Percentiles rank a stretch among this genome's conserved stretches.
These are phyloP conservation scores for Bufotes viridis DNA, from an alignment of 2,797 vertebrate species.

Conservation along the genomic window DNA sequence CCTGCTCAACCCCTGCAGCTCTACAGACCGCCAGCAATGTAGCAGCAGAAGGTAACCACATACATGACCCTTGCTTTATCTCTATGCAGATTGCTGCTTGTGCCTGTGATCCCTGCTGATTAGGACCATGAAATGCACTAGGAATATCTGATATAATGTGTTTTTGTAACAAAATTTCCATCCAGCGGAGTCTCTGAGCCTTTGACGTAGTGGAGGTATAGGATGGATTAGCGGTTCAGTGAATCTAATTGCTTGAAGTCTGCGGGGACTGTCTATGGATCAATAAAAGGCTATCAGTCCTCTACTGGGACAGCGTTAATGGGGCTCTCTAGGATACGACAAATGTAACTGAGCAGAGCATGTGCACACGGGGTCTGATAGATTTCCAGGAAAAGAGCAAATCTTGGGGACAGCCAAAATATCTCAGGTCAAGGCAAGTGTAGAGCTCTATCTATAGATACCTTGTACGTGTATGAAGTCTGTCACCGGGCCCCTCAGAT, in stretches of 20 bases:
- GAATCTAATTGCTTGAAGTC: not conserved
- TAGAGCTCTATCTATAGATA: not conserved
- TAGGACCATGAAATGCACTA: not conserved
- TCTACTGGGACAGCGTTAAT: not conserved
- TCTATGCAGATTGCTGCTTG: not conserved
- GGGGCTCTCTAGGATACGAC: not conserved
- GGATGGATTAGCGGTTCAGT: not conserved
- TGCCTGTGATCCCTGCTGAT: not conserved
- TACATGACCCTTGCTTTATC: not conserved
- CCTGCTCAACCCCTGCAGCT: not conserved
- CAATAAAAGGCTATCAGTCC: not conserved
- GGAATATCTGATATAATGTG: not conserved
- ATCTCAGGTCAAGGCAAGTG: too few species aligned
- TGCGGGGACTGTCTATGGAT: not conserved
- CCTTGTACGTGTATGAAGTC: not conserved
- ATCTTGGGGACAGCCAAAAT: not conserved
- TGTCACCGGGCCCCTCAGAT: not conserved
- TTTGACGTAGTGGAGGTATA: not conserved
- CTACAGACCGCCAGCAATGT: slow-evolving; percentile 16
- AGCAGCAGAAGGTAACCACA: slow-evolving; percentile 43
- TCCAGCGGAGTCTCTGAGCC: not conserved
- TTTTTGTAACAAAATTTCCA: not conserved
- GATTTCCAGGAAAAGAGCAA: not conserved
- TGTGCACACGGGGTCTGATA: not conserved
- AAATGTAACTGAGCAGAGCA: not conserved